Evolutionary conservation across 2,888 invertebrate species (phyloP).

Genomic region (Norana najaformis): DNA sequence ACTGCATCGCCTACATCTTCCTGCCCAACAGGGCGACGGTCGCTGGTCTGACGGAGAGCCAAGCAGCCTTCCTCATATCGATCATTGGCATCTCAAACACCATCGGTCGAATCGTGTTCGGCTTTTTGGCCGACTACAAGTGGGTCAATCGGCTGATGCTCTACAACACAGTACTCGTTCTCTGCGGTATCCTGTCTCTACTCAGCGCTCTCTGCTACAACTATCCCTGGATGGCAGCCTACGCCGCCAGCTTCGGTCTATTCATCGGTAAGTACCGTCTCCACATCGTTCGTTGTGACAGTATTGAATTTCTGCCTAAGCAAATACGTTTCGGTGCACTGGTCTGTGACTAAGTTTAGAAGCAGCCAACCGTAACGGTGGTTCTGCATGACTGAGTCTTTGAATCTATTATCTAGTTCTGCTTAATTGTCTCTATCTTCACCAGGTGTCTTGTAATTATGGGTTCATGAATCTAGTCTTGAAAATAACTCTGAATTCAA

Average conservation of each 20-base stretch:
- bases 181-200: conserved; percentile 84
- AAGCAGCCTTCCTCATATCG: conserved; percentile 76
- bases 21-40: conserved; percentile 72
- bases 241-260: conserved; percentile 66
- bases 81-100: conserved; percentile 91
- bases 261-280: conserved; percentile 59
- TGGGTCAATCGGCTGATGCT: conserved; percentile 87
- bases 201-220: conserved; percentile 76
- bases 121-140: conserved; percentile 54
- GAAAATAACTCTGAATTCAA: no score
- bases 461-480: no score
- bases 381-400: no score
- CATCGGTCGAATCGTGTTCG: conserved; percentile 77
- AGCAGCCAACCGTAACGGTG: no score
- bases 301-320: no score
- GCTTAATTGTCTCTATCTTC: no score
- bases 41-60: conserved; percentile 47
- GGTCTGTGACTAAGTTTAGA: no score
- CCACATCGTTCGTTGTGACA: no score
- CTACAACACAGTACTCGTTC: conserved; percentile 83
- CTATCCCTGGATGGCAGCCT: conserved; percentile 76
- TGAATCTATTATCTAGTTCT: no score
- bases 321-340: no score
- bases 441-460: no score
- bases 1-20: conserved; percentile 92